These are phyloP conservation scores for Archilochus colubris DNA, from an alignment of 2,113 vertebrate genomes.

Conservation along the genomic window DNA sequence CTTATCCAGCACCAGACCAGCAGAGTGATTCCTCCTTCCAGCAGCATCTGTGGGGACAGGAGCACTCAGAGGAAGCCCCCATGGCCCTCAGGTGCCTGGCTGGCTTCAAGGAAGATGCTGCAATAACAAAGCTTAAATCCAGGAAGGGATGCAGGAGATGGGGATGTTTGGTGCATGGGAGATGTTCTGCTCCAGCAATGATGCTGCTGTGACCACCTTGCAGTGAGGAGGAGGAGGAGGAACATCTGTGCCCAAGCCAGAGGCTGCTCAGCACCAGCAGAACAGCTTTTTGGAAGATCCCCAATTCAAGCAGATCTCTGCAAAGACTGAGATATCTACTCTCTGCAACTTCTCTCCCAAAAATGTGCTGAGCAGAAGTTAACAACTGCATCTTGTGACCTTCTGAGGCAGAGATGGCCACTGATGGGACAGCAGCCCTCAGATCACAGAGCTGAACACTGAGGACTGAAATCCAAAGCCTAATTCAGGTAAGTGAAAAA, in stretches of 20 bases:
- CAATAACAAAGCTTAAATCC: background rate
- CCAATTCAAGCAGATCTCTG: background rate
- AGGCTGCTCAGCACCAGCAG: background rate
- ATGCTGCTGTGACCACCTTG: background rate
- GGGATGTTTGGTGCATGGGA: accelerated
- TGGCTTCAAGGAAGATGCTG: background rate
- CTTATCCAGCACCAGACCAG: background rate
- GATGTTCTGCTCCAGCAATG: background rate
- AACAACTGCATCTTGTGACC: accelerated
- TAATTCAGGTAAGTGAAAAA: background rate
- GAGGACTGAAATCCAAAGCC: background rate
- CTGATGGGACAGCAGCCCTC: background rate
- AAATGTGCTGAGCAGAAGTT: background rate
- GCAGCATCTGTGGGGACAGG: accelerated
- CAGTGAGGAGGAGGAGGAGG: background rate
- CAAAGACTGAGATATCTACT: background rate
- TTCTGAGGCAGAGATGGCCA: background rate
- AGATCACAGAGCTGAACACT: background rate
- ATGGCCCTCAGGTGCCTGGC: too few species aligned
- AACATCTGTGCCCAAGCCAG: background rate
- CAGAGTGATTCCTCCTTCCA: background rate
- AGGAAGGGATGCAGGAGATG: background rate
- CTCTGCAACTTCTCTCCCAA: background rate
- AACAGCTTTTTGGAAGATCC: background rate
- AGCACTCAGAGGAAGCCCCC: accelerated